phyloP scores from a whole-genome alignment of 2,797 vertebrate species.

The Tadarida brasiliensis region DNA sequence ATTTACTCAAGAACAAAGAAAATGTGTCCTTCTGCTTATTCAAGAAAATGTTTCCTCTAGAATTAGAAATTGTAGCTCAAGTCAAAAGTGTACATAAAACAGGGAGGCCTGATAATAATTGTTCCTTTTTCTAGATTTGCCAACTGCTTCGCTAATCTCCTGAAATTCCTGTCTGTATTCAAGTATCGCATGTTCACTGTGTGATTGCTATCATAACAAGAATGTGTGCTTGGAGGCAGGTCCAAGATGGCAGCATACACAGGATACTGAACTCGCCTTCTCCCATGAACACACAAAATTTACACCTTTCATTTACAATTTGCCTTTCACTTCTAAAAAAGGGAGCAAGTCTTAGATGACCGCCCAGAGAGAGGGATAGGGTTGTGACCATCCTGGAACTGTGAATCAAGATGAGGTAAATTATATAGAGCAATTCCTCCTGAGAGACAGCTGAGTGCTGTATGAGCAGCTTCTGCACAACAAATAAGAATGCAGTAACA shows the following conservation, averaged over 20 bases:
- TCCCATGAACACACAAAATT: not conserved
- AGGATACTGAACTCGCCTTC: not conserved
- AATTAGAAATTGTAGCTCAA: not conserved
- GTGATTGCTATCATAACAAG: not conserved
- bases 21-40: not conserved
- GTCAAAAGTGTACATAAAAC: not conserved
- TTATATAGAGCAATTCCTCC: not conserved
- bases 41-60: not conserved
- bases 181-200: not conserved
- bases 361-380: not conserved
- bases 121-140: not conserved
- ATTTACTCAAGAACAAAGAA: slow-evolving; percentile 22
- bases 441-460: not conserved
- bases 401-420: not conserved
- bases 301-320: too few relatives aligned
- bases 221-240: not conserved
- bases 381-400: not conserved
- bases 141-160: not conserved
- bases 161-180: not conserved
- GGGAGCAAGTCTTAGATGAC: not conserved
- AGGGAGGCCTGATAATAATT: not conserved
- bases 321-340: not conserved
- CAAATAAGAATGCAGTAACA: not conserved
- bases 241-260: not conserved
- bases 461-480: not conserved